These are phyloP conservation scores for Beris chalybata DNA, from an alignment of 2,888 invertebrate species.

Conservation along the genomic window DNA sequence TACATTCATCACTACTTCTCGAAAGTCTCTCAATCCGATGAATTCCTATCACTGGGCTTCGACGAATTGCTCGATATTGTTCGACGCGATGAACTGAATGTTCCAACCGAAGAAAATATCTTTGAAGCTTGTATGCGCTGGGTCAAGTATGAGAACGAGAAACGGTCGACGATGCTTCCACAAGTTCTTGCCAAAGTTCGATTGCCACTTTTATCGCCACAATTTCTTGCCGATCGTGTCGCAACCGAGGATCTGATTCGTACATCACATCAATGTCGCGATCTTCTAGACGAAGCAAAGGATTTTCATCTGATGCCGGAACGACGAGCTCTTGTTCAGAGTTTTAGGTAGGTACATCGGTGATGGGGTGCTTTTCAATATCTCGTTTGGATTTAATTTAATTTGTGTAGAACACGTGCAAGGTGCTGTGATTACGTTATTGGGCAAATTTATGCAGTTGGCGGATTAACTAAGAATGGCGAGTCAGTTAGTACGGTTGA, in stretches of 20 bases:
- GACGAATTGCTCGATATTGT: slow-evolving; percentile 70
- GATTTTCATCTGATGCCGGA: slow-evolving; percentile 89
- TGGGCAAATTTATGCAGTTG: slow-evolving; percentile 84
- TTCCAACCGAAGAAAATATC: slow-evolving; percentile 76
- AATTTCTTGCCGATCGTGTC: slow-evolving; percentile 78
- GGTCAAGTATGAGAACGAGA: slow-evolving; percentile 68
- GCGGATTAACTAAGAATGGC: slow-evolving; percentile 80
- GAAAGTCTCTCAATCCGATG: slow-evolving; percentile 74
- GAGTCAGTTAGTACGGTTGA: slow-evolving; percentile 84
- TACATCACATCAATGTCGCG: slow-evolving; percentile 78
- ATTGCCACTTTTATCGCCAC: slow-evolving; percentile 77
- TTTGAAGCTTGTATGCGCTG: slow-evolving; percentile 83
- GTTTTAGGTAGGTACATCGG: slow-evolving; percentile 58
- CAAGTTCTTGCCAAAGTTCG: slow-evolving; percentile 75
- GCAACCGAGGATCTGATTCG: slow-evolving; percentile 77
- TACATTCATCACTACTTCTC: slow-evolving; percentile 80
- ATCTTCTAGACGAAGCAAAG: slow-evolving; percentile 83
- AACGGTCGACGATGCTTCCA: slow-evolving; percentile 64
- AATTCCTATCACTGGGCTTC: slow-evolving; percentile 66
- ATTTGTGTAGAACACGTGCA: slow-evolving; percentile 63
- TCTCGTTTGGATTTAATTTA: not conserved
- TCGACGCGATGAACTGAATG: slow-evolving; percentile 74
- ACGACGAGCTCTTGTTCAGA: slow-evolving; percentile 72
- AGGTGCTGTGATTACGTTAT: slow-evolving; percentile 73
- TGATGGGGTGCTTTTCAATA: not conserved